Evolutionary conservation across 2,888 invertebrate genomes (phyloP).

Genomic region (Pinctada fucata): DNA sequence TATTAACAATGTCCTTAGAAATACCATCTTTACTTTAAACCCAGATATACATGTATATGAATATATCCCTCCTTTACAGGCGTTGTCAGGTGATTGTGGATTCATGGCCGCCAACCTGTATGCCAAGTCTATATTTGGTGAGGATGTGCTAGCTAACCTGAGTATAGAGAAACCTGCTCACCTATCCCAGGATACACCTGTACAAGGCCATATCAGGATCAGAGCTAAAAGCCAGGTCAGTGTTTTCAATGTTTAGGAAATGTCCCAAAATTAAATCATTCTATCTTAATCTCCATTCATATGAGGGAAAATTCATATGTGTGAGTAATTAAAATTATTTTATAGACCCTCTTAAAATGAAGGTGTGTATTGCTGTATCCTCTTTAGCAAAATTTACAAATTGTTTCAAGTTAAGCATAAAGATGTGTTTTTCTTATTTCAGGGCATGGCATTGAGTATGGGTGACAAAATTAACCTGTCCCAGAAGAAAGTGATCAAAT

Average conservation of each 20-base stretch:
- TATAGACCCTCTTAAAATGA: background rate
- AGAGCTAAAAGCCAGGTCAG: slow-evolving; percentile 97
- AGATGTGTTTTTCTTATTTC: slow-evolving; percentile 65
- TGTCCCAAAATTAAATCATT: background rate
- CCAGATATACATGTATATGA: too few species aligned
- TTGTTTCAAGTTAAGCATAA: too few species aligned
- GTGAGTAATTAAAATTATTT: background rate
- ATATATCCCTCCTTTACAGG: slow-evolving; percentile 78
- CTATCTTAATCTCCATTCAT: background rate
- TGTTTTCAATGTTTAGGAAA: background rate
- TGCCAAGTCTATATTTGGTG: slow-evolving; percentile 95
- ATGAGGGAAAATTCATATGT: background rate
- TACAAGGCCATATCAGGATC: slow-evolving; percentile 97
- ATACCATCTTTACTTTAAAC: too few species aligned
- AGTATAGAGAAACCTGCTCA: slow-evolving; percentile 90
- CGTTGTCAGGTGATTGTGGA: slow-evolving; percentile 96
- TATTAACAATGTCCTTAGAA: too few species aligned
- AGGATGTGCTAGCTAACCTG: slow-evolving; percentile 98
- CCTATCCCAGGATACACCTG: slow-evolving; percentile 83
- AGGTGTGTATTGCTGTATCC: background rate
- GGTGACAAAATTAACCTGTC: slow-evolving; percentile 95
- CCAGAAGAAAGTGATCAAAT: slow-evolving; percentile 70
- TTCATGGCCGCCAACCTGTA: slow-evolving; percentile 99
- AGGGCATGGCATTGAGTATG: slow-evolving; percentile 99
- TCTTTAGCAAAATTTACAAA: background rate